phyloP scores from a whole-genome alignment of 2,888 invertebrate species.

The Eupithecia subfuscata region DNA sequence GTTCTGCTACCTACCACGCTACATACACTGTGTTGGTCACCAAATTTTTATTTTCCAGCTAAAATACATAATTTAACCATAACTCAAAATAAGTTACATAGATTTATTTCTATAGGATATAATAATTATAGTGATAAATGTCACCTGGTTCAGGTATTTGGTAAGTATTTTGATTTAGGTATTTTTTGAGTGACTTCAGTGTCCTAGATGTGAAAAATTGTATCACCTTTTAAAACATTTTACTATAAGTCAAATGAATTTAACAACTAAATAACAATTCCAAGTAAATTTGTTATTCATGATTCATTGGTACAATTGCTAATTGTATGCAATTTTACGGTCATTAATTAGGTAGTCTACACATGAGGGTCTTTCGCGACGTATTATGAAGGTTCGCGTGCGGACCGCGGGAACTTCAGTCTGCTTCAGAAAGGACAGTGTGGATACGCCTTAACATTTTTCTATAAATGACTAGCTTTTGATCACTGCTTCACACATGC shows the following conservation, averaged over 20 bases:
- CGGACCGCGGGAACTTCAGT: slow-evolving; percentile 54
- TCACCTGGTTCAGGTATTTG: too few species aligned
- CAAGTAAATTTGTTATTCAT: background rate
- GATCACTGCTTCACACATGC: too few species aligned
- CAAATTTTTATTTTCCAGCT: too few species aligned
- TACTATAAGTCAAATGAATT: background rate
- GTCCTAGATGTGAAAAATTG: background rate
- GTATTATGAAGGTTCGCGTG: slow-evolving; percentile 76
- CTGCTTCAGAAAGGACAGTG: slow-evolving; percentile 36
- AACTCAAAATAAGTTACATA: too few species aligned
- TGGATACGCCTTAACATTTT: slow-evolving; percentile 47
- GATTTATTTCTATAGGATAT: too few species aligned
- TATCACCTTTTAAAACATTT: background rate
- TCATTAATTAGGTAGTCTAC: slow-evolving; percentile 72
- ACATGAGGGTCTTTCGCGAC: slow-evolving; percentile 74
- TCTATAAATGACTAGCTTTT: too few species aligned
- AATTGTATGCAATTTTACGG: slow-evolving; percentile 67
- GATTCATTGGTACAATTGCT: slow-evolving; percentile 27
- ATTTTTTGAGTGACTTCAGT: background rate
- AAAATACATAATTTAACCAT: too few species aligned
- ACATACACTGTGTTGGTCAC: too few species aligned
- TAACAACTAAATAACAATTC: background rate
- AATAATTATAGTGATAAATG: too few species aligned
- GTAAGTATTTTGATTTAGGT: too few species aligned
- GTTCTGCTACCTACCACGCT: too few species aligned